These are phyloP conservation scores for Babylonia areolata DNA, from an alignment of 1,140 invertebrate genomes.

Conservation along the genomic window DNA sequence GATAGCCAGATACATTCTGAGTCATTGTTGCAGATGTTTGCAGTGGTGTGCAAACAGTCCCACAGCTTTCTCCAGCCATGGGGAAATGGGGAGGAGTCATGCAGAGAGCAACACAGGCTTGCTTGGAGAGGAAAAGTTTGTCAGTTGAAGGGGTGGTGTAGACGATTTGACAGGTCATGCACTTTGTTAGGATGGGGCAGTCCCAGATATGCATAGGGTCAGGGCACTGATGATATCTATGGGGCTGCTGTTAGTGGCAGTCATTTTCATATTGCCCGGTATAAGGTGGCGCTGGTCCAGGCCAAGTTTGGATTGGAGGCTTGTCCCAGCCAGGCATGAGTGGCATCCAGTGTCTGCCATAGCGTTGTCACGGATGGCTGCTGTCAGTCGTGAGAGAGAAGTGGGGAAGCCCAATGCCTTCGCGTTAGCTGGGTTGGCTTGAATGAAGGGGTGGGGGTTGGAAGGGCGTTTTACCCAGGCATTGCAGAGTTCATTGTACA, in stretches of 20 bases:
- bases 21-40: too few relatives aligned
- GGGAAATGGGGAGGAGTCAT: constrained; percentile 36
- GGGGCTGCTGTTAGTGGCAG: neutral
- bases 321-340: neutral
- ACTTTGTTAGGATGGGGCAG: neutral
- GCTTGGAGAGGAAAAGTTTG: too few relatives aligned
- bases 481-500: too few relatives aligned
- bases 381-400: too few relatives aligned
- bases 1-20: too few relatives aligned
- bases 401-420: too few relatives aligned
- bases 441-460: constrained; percentile 44
- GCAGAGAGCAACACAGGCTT: constrained; percentile 44
- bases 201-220: too few relatives aligned
- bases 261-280: too few relatives aligned
- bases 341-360: too few relatives aligned
- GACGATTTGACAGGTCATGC: constrained; percentile 3
- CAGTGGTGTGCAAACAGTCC: too few relatives aligned
- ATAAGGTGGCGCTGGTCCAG: constrained; percentile 15
- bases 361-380: constrained; percentile 7
- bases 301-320: neutral
- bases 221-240: constrained; percentile 33
- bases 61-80: too few relatives aligned
- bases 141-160: too few relatives aligned
- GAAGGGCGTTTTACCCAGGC: constrained; percentile 44
- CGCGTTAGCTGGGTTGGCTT: constrained; percentile 29